Evolutionary conservation across 1,140 invertebrate genomes (phyloP).

Genomic region (Apis dorsata): DNA sequence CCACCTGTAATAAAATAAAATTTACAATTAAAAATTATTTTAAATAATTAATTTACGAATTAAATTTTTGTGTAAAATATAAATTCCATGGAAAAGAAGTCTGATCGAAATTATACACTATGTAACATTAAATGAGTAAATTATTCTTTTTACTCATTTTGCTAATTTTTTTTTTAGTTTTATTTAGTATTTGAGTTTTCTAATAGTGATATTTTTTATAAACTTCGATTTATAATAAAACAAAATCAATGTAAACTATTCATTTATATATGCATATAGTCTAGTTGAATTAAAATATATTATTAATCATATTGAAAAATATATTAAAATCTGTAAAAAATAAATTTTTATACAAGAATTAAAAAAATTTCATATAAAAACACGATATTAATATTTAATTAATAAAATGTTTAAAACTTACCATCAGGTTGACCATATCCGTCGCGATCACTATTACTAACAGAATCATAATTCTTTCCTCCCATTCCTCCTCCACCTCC

Average conservation of each 20-base stretch:
- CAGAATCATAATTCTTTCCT: slow-evolving; percentile 76
- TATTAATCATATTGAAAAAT: not conserved
- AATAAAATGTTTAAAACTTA: slow-evolving; percentile 54
- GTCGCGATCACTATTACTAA: slow-evolving; percentile 76
- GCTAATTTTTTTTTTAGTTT: no score
- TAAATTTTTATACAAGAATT: not conserved
- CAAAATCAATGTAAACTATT: not conserved
- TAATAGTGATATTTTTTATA: not conserved
- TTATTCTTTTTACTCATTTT: no score
- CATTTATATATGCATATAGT: not conserved
- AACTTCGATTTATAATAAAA: no score
- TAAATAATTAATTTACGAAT: not conserved
- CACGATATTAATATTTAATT: not conserved
- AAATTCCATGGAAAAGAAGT: not conserved
- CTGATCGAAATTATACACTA: no score
- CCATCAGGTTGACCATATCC: slow-evolving; percentile 76
- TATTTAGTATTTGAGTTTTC: no score
- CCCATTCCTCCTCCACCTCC: slow-evolving; percentile 57
- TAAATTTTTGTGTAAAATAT: not conserved
- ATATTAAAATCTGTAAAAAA: slow-evolving; percentile 1
- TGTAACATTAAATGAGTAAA: no score
- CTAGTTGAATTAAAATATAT: not conserved
- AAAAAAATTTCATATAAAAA: not conserved
- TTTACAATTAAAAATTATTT: not conserved
- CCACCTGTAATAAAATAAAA: slow-evolving; percentile 69